Evolutionary conservation across 2,888 invertebrate genomes (phyloP), one percentile per base, ranked within the genome.

Genomic region (Argyresthia albistria): DNA sequence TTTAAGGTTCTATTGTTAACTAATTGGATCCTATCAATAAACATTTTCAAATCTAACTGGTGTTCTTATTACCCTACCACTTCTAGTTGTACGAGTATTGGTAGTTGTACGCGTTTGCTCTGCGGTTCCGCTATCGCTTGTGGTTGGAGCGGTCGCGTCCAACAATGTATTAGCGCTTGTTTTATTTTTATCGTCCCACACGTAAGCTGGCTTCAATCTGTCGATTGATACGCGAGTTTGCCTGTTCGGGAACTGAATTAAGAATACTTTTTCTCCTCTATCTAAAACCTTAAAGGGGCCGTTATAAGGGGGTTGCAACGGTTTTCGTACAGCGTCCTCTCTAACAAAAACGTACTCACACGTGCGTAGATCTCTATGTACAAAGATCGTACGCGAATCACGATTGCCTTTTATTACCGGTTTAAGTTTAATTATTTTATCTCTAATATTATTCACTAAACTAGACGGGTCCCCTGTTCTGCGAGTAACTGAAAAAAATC

Each of bases 281-380:
- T 53, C 25, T 8, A 59, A 12, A 0, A 63, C 60, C 43, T 47
- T 35, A 48, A 46, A 56, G 4, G 56, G 56, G 2, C 61, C 62
- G 14, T 57, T 53, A 56, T 64, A 64, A 10, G 60, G 56, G 11
- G 56, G 58, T 46, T 56, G 52, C 6, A 66, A 51, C 8, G 64
- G 57, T 45, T 55, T 56, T 14, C 55, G 51, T 3, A 61, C 59
- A 3, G 56, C 43, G 52, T 66, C 60, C 35, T 58, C 52, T n/a
- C 66, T 47, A 3, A 65, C 14, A 50, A 61, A 64, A 1, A 64
- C 63, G 46, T 61, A 61, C 2, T 55, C 46, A 37, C 57, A 59
- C 10, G 53, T 51, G 1, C 11, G 11, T 7, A 58, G 35, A 12
- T 57, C 54, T n/a, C 9, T 10, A 47, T 51, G 48, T n/a, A 54